Evolutionary conservation across 2,797 vertebrate genomes (phyloP).

Genomic region (Sebastes paucispinis): DNA sequence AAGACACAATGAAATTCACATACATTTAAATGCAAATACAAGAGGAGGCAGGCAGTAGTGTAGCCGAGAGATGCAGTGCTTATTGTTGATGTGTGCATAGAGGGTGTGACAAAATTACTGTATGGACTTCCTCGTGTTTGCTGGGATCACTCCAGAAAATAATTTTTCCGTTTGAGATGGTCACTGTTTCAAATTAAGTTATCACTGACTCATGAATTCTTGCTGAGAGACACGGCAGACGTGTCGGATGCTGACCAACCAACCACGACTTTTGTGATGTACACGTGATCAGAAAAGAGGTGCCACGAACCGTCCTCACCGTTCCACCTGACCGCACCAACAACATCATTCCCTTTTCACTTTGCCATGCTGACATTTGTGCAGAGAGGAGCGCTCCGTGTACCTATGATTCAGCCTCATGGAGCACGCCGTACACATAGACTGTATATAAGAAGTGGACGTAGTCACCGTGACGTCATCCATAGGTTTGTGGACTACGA

Average conservation of each 20-base stretch:
- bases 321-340: background rate
- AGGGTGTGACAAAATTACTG: background rate
- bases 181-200: background rate
- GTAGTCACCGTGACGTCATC: no score
- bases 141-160: background rate
- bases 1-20: background rate
- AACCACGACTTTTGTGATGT: background rate
- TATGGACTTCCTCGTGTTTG: background rate
- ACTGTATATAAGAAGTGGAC: no score
- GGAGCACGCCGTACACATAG: background rate
- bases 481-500: fast-evolving
- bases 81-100: background rate
- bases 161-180: background rate
- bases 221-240: background rate
- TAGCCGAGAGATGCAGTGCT: background rate
- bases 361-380: background rate
- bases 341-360: background rate
- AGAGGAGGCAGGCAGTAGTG: background rate
- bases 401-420: background rate
- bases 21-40: constrained; percentile 5
- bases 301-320: background rate
- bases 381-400: background rate
- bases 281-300: background rate
- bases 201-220: background rate
- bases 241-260: background rate